Percentiles rank a stretch among this genome's conserved stretches.
phyloP scores from a whole-genome alignment of 2,888 invertebrate species.

The Melanargia galathea region DNA sequence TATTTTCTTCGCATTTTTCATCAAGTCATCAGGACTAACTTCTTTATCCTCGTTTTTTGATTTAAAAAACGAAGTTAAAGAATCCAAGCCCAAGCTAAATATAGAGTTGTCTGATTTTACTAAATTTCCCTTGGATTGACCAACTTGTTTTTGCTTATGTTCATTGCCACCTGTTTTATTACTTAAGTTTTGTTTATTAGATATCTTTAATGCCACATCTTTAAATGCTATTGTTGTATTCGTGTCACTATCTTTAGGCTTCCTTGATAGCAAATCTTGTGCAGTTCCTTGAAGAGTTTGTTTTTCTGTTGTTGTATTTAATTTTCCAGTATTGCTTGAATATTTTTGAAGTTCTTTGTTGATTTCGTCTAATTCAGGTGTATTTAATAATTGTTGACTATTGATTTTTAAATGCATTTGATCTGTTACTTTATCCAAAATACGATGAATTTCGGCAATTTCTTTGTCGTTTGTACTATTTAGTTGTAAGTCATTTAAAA shows the following conservation, averaged over 20 bases:
- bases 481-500: slow-evolving; percentile 53
- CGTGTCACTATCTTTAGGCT: background rate
- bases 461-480: slow-evolving; percentile 50
- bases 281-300: background rate
- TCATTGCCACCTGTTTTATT: slow-evolving; percentile 1
- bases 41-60: slow-evolving; percentile 22
- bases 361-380: slow-evolving; percentile 51
- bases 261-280: background rate
- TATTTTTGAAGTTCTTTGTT: slow-evolving; percentile 48
- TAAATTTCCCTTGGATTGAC: background rate
- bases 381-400: slow-evolving; percentile 38
- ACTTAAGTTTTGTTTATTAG: background rate
- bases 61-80: slow-evolving; percentile 27
- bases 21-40: slow-evolving; percentile 41
- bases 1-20: slow-evolving; percentile 49
- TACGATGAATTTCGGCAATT: slow-evolving; percentile 51
- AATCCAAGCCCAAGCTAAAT: slow-evolving; percentile 1
- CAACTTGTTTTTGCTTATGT: background rate
- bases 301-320: background rate
- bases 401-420: slow-evolving; percentile 44
- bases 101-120: background rate
- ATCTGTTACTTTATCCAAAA: slow-evolving; percentile 53
- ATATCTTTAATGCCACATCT: slow-evolving; percentile 6
- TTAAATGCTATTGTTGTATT: background rate
- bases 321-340: slow-evolving; percentile 35